phyloP scores from a whole-genome alignment of 1,140 invertebrate species.

The Phocides pigmalion region DNA sequence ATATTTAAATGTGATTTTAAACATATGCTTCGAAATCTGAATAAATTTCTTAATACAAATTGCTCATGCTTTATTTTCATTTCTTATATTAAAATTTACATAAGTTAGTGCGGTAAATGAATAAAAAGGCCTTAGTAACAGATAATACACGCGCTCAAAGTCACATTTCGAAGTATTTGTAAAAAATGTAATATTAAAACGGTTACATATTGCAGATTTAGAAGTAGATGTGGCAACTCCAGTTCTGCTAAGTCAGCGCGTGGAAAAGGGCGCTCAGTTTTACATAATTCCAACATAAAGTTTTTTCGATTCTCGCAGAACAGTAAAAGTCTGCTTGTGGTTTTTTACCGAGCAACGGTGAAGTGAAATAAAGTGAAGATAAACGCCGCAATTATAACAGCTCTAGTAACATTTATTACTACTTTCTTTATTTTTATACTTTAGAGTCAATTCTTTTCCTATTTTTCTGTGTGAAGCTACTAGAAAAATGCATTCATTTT shows the following conservation, averaged over 20 bases:
- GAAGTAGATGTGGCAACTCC: constrained; percentile 11
- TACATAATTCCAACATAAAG: constrained; percentile 30
- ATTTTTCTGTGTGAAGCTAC: neutral
- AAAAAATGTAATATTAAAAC: constrained; percentile 8
- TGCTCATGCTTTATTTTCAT: too few relatives aligned
- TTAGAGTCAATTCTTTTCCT: neutral
- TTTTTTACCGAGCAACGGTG: constrained; percentile 24
- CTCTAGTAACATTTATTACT: constrained; percentile 19
- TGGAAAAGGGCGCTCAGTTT: constrained; percentile 19
- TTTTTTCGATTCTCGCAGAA: constrained; percentile 22
- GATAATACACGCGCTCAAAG: neutral
- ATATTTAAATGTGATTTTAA: too few relatives aligned
- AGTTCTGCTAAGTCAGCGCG: constrained; percentile 17
- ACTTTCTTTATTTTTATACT: constrained; percentile 5
- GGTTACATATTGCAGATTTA: constrained; percentile 21
- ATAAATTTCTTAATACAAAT: too few relatives aligned
- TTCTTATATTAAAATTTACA: too few relatives aligned
- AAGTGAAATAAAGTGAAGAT: constrained; percentile 23
- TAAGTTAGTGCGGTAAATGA: too few relatives aligned
- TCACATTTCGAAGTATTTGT: neutral
- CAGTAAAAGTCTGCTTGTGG: constrained; percentile 27
- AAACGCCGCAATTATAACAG: constrained; percentile 30
- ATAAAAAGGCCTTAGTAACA: too few relatives aligned
- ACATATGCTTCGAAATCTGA: too few relatives aligned
- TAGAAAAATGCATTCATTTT: too few relatives aligned